Percentiles rank a stretch among this genome's conserved stretches.
These are phyloP conservation scores for Dreissena rostriformis DNA, from an alignment of 1,140 invertebrate genomes.

Conservation along the genomic window DNA sequence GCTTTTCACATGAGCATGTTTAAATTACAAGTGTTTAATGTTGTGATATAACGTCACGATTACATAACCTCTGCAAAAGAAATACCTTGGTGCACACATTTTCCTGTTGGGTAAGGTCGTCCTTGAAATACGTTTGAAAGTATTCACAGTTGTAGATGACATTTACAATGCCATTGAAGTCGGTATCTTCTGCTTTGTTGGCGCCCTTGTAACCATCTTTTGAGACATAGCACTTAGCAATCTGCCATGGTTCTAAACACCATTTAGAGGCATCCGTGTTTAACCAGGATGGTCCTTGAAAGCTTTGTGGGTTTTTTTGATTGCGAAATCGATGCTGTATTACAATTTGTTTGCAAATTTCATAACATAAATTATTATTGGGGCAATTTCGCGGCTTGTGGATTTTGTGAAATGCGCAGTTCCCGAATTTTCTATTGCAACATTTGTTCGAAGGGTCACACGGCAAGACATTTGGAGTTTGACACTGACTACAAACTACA, in stretches of 20 bases:
- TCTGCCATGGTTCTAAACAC: slow-evolving; percentile 2
- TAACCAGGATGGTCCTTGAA: background rate
- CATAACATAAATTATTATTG: background rate
- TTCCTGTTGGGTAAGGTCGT: background rate
- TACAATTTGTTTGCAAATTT: background rate
- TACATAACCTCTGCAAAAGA: no score
- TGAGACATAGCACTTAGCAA: slow-evolving; percentile 14
- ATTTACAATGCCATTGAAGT: slow-evolving; percentile 9
- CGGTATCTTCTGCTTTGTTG: background rate
- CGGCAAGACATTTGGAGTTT: no score
- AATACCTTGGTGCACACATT: background rate
- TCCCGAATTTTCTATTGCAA: no score
- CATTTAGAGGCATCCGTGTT: background rate
- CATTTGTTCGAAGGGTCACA: no score
- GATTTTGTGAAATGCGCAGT: no score
- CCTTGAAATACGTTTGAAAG: background rate
- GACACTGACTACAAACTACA: no score
- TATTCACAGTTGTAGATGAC: background rate
- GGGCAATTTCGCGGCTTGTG: no score
- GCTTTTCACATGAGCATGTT: no score
- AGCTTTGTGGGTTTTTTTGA: no score
- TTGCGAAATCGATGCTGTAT: background rate
- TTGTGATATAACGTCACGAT: no score
- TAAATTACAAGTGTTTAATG: no score
- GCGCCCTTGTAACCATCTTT: background rate